Evolutionary conservation across 37 sponge, comb jelly and placozoan species (phyloP).

Genomic region (Tethya wilhelma): DNA sequence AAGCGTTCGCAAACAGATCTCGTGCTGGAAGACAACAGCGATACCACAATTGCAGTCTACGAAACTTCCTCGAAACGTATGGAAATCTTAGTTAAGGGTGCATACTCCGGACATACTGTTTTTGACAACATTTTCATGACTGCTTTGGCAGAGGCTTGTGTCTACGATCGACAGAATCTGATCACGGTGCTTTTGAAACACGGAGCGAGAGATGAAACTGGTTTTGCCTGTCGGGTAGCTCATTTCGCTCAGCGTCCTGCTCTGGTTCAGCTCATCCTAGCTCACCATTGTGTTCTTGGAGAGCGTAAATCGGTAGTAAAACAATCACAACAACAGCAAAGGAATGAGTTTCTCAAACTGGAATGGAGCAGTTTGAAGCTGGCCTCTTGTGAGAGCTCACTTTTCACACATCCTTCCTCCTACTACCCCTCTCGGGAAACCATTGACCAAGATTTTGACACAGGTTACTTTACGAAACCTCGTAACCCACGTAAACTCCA

Average conservation of each 20-base stretch:
- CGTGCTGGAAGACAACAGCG: background rate
- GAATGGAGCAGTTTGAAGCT: constrained; percentile 54
- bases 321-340: background rate
- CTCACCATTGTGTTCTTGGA: constrained; percentile 21
- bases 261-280: constrained; percentile 40
- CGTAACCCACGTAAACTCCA: background rate
- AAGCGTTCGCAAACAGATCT: background rate
- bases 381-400: background rate
- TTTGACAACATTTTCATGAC: constrained; percentile 56
- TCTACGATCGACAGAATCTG: background rate
- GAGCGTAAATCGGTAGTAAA: background rate
- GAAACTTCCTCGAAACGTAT: background rate
- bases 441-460: background rate
- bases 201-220: constrained; percentile 53
- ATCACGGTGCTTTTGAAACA: constrained; percentile 28
- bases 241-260: constrained; percentile 1
- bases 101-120: background rate
- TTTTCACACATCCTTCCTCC: background rate
- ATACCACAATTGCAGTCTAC: constrained; percentile 6
- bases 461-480: background rate
- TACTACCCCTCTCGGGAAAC: background rate
- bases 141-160: constrained; percentile 71
- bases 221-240: constrained; percentile 43
- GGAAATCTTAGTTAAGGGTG: constrained; percentile 2
- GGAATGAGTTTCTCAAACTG: constrained; percentile 15